A percentile compares a stretch with the other conserved stretches of the same genome.
Evolutionary conservation across 2,113 vertebrate species (phyloP).

Genomic region (Platichthys stellatus): DNA sequence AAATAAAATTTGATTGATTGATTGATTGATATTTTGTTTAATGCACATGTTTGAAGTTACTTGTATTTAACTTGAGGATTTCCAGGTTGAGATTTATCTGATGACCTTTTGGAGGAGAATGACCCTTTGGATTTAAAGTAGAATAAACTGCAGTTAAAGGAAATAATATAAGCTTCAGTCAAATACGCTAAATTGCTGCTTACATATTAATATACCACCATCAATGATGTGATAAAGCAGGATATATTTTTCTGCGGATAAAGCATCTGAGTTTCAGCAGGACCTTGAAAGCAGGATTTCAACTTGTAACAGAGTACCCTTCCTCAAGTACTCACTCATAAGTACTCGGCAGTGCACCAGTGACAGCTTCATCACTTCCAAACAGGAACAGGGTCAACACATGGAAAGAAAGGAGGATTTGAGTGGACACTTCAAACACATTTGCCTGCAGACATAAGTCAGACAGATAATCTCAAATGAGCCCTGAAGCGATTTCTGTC

Average conservation of each 20-base stretch:
- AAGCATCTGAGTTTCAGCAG: background rate
- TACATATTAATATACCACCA: too few relatives aligned
- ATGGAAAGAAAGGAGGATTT: background rate
- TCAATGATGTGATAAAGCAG: too few relatives aligned
- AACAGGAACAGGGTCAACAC: background rate
- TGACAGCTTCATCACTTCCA: conserved; percentile 17
- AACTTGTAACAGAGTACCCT: background rate
- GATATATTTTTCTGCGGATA: background rate
- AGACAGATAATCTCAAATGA: background rate
- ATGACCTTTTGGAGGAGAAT: too few relatives aligned
- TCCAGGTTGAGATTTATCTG: too few relatives aligned
- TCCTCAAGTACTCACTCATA: background rate
- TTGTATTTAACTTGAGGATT: too few relatives aligned
- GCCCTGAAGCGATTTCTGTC: background rate
- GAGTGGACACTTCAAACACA: background rate
- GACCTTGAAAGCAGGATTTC: background rate
- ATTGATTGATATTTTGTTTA: too few relatives aligned
- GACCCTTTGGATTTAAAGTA: too few relatives aligned
- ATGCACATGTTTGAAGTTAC: too few relatives aligned
- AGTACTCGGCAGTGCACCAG: background rate
- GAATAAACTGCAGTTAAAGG: too few relatives aligned
- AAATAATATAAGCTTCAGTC: too few relatives aligned
- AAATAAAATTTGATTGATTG: too few relatives aligned
- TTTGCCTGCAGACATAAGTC: background rate
- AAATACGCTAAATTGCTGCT: too few relatives aligned